Base-by-base conservation (phyloP, 2,113 vertebrate species). In the Grallaria varia region DNA sequence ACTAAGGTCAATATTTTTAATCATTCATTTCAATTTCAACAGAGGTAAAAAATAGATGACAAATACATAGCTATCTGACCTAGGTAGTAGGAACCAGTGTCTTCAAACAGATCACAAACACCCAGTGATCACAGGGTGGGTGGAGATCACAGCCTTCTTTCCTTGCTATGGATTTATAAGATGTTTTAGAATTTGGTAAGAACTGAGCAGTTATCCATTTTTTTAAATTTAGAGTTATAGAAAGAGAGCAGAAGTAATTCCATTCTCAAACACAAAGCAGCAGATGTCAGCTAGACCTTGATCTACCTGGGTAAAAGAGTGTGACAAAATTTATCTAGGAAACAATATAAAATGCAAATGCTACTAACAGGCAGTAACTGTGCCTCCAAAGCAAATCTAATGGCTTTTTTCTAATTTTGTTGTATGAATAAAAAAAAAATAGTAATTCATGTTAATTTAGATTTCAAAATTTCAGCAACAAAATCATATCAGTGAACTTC, bases 1-100 rank as follows among this genome's bases (percentile, higher is more conserved):
- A 67, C 47, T 60, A 97, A 64, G 25, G 31, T 93, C 69, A 96
- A 89, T 55, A 77, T 72, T 96, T 91, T 71, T 45, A 45, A 52
- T 64, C 59, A 79, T 80, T 84, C 49, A 79, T 84, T 94, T 79
- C 71, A 85, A 33, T 56, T 94, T 75, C 42, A 76, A 75, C 12
- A 72, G 20, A 25, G 58, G n/a, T 67, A n/a, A 94, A 96, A 58
- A 81, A 63, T 4, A 94, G 64, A 88, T 93, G 85, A 67, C 59
- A 93, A 76, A 84, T 69, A 55, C 4, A n/a, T 12, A 93, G 83
- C 15, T 78, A 55, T 79, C 28, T 86, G 52, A 83, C 20, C 64
- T 60, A 28, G 4, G 9, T 13, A 85, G 37, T 62, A 40, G 72
- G 76, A 82, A 92, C 22, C 79, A 66, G 19, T 25, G 5, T 23